phyloP scores from a whole-genome alignment of 2,888 invertebrate species.

The Malachius bipustulatus region DNA sequence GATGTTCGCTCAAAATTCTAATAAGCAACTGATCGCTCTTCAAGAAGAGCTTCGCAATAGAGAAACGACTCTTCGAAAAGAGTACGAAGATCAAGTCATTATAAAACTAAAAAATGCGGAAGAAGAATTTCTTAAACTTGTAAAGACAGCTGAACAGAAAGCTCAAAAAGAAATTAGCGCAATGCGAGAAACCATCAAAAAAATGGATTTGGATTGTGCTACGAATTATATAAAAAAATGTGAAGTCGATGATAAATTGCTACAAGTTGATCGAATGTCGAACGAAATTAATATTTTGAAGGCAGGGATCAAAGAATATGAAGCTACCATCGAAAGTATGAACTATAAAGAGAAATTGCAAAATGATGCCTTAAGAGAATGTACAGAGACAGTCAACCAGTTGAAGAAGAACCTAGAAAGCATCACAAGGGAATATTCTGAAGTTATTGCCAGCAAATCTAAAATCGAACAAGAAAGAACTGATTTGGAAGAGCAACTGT shows the following conservation, averaged over 20 bases:
- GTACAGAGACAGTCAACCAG: conserved; percentile 42
- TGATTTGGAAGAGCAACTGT: conserved; percentile 51
- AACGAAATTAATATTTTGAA: conserved; percentile 38
- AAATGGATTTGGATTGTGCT: conserved; percentile 40
- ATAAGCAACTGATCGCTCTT: conserved; percentile 20
- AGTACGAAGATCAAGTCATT: conserved; percentile 19
- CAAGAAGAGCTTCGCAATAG: conserved; percentile 19
- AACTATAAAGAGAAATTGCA: conserved; percentile 26
- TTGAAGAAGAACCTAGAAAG: conserved; percentile 57
- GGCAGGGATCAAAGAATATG: conserved; percentile 35
- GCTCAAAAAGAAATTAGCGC: conserved; percentile 23
- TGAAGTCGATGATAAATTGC: conserved; percentile 41
- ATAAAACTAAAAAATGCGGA: conserved; percentile 24
- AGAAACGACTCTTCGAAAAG: conserved; percentile 18
- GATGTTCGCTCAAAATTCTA: conserved; percentile 19
- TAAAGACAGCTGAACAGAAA: conserved; percentile 22
- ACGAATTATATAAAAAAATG: conserved; percentile 45
- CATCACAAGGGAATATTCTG: conserved; percentile 60
- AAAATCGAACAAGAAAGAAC: conserved; percentile 59
- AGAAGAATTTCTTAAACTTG: conserved; percentile 23
- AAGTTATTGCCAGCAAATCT: conserved; percentile 60
- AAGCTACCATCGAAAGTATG: conserved; percentile 32
- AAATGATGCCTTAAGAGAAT: conserved; percentile 28
- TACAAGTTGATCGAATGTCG: conserved; percentile 38
- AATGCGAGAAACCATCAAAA: conserved; percentile 28